These are phyloP conservation scores for Dryocosmus kuriphilus DNA, from an alignment of 2,888 invertebrate species.

Conservation along the genomic window DNA sequence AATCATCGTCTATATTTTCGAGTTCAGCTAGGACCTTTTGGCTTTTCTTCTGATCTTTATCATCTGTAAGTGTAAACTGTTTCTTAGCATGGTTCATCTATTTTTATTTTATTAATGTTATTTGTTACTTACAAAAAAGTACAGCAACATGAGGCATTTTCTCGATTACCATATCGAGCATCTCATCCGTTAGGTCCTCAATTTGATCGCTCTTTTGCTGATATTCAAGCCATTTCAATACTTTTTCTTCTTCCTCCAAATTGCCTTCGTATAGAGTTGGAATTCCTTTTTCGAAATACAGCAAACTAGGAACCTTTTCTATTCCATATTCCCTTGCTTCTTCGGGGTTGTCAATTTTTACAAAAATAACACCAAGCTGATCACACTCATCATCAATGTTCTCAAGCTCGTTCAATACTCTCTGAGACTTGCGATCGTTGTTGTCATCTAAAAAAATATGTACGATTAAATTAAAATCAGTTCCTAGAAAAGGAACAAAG, in stretches of 20 bases:
- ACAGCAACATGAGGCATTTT: slow-evolving; percentile 94
- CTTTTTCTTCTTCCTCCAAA: slow-evolving; percentile 93
- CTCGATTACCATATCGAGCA: slow-evolving; percentile 92
- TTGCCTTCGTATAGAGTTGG: slow-evolving; percentile 90
- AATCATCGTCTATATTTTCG: slow-evolving; percentile 96
- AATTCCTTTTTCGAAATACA: slow-evolving; percentile 93
- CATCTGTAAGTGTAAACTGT: slow-evolving; percentile 82
- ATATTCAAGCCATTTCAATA: slow-evolving; percentile 90
- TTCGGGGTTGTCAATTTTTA: slow-evolving; percentile 93
- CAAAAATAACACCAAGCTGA: slow-evolving; percentile 91
- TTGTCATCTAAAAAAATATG: slow-evolving; percentile 85
- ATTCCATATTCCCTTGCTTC: slow-evolving; percentile 95
- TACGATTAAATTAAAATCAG: slow-evolving; percentile 3
- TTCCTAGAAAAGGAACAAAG: background rate
- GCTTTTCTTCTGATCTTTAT: slow-evolving; percentile 94
- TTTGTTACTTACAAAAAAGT: slow-evolving; percentile 88
- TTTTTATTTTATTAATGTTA: background rate
- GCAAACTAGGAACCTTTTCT: slow-evolving; percentile 90
- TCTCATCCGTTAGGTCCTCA: slow-evolving; percentile 96
- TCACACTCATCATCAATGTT: slow-evolving; percentile 97
- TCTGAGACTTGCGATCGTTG: slow-evolving; percentile 92
- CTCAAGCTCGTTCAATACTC: slow-evolving; percentile 91
- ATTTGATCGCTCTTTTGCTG: slow-evolving; percentile 94
- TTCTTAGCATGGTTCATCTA: background rate
- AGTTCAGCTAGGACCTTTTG: slow-evolving; percentile 90